Evolutionary conservation across 2,113 vertebrate genomes (phyloP), one percentile per base, ranked within the genome.

Genomic region (Piaya cayana): DNA sequence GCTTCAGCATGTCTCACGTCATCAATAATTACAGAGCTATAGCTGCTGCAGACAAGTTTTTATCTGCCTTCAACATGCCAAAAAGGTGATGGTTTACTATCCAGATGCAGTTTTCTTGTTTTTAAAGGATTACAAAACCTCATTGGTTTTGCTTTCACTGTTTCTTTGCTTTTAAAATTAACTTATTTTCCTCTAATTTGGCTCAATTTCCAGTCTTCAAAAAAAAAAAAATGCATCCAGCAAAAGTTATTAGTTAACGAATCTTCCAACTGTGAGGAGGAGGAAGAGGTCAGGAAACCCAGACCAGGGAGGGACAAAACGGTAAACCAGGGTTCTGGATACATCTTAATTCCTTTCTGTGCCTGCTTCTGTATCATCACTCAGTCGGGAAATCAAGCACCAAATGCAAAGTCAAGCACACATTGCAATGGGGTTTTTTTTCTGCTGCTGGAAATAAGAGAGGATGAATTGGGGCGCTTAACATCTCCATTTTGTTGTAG

Each of bases 381-480:
- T 32, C 32, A 62, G 63, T 20, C 43, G 9, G 2, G 5, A 15
- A 25, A 37, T n/a, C 25, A n/a, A 75, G 63, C 45, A 25, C 63
- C 1, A 22, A 62, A 32, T 1, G 0, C 36, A 53, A 39, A 23
- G 71, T 50, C 8, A 29, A 6, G 42, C 0, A 5, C 12, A 12
- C 1, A 0, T 14, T 5, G 3, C 42, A 8, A 15, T 0, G n/a
- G n/a, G n/a, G 4, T 2, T 30, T 50, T 36, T 32, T 34, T 52
- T 43, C 79, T 84, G 45, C 80, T 47, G 52, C 22, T 70, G 68
- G 37, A 56, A 75, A 23, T 15, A 36, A 11, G 4, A 60, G 9
- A 18, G 36, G 26, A 59, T 15, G 5, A 75, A 4, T 0, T 3
- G 26, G 16, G 5, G 5, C 3, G 4, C n/a, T 39, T 27, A 47